Evolutionary conservation across 2,797 vertebrate species (phyloP).

Genomic region (Pagetopsis macropterus): DNA sequence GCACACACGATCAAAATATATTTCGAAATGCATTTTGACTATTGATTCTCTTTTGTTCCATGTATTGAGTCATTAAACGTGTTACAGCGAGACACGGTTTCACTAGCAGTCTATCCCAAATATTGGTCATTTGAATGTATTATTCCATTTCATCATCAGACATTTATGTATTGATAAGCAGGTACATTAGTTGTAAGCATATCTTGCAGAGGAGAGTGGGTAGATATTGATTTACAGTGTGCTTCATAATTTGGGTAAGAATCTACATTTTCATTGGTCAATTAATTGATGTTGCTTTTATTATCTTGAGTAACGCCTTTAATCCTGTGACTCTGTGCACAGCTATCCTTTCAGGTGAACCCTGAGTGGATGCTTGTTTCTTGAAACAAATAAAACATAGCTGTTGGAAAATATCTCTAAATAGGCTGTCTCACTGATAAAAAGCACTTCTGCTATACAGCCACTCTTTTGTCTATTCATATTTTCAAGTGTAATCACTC

Average conservation of each 20-base stretch:
- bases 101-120: conserved; percentile 6
- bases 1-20: background rate
- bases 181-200: background rate
- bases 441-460: conserved; percentile 31
- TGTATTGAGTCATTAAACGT: conserved; percentile 14
- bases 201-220: conserved; percentile 8
- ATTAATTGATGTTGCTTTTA: background rate
- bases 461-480: conserved; percentile 65
- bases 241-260: conserved; percentile 1
- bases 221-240: conserved; percentile 7
- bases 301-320: background rate
- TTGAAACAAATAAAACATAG: conserved; percentile 33
- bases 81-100: conserved; percentile 1
- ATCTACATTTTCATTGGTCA: background rate
- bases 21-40: background rate
- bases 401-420: conserved; percentile 17
- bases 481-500: conserved; percentile 34
- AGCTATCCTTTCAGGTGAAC: conserved; percentile 22
- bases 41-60: conserved; percentile 16
- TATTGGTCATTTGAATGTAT: conserved; percentile 11
- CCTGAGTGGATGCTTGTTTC: conserved; percentile 13
- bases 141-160: conserved; percentile 19
- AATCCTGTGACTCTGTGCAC: background rate
- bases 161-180: conserved; percentile 19
- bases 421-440: conserved; percentile 35